Conservation (phyloP, 2,888 invertebrate genomes). For the Eucera pruinosa region DNA sequence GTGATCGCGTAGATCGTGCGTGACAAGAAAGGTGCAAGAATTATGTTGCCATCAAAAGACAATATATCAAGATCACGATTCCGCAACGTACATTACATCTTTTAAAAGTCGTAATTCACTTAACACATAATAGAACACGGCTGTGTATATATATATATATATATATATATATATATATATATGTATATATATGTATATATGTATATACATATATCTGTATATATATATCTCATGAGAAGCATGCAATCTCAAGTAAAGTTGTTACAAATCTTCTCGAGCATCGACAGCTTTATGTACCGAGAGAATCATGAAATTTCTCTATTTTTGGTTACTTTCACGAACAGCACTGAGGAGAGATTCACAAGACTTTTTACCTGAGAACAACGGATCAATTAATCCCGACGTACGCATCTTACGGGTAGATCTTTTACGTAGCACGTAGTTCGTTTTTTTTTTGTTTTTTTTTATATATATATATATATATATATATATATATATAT, state of each 20-base stretch:
- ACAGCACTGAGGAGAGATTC: slow-evolving; percentile 46
- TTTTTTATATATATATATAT: slow-evolving; percentile 18
- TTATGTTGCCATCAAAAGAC: slow-evolving; percentile 27
- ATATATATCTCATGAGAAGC: slow-evolving; percentile 34
- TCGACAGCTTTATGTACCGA: slow-evolving; percentile 24
- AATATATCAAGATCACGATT: slow-evolving; percentile 28
- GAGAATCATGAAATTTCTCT: neutral
- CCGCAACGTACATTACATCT: slow-evolving; percentile 13
- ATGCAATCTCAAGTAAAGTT: slow-evolving; percentile 64
- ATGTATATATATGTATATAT: neutral
- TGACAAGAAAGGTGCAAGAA: slow-evolving; percentile 56
- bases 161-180: neutral
- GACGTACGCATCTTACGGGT: slow-evolving; percentile 56
- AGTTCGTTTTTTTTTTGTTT: slow-evolving; percentile 26
- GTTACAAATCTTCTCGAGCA: slow-evolving; percentile 40
- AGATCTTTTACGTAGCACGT: slow-evolving; percentile 52
- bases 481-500: no score
- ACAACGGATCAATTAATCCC: slow-evolving; percentile 61
- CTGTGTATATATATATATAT: slow-evolving; percentile 2
- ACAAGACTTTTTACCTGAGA: slow-evolving; percentile 67
- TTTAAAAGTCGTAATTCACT: slow-evolving; percentile 17
- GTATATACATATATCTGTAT: neutral
- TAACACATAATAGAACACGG: slow-evolving; percentile 39
- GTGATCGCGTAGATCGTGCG: slow-evolving; percentile 57
- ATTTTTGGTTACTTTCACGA: slow-evolving; percentile 25